Conservation (phyloP, 2,113 vertebrate genomes). For the Cricetomys ansorgei region DNA sequence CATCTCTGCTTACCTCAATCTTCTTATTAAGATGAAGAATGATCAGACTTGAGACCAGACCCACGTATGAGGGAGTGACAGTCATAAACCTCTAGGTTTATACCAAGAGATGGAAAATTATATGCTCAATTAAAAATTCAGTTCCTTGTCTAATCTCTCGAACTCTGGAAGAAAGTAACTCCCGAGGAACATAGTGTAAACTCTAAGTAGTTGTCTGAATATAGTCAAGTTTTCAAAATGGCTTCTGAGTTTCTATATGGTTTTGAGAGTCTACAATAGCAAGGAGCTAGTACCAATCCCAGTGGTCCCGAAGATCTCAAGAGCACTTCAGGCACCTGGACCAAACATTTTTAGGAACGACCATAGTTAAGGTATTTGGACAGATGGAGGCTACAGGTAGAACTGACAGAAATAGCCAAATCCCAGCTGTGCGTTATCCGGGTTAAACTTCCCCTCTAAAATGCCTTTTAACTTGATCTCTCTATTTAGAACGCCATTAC, state of each 20-base stretch:
- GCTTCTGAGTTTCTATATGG: background rate
- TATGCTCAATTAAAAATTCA: conserved; percentile 24
- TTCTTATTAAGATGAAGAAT: conserved; percentile 61
- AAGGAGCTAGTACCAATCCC: background rate
- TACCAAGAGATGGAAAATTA: background rate
- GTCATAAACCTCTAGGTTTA: background rate
- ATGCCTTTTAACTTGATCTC: conserved; percentile 46
- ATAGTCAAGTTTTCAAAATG: background rate
- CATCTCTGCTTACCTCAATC: conserved; percentile 56
- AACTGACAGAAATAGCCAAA: background rate
- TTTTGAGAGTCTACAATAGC: background rate
- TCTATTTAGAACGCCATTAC: conserved; percentile 69
- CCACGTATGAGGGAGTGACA: background rate
- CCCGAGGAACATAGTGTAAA: background rate
- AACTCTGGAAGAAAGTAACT: background rate
- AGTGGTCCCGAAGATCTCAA: background rate
- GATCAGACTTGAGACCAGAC: conserved; percentile 43
- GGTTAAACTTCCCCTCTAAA: conserved; percentile 30
- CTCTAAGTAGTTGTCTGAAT: background rate
- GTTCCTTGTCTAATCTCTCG: background rate
- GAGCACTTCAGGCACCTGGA: background rate
- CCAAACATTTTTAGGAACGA: background rate
- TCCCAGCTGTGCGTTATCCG: background rate
- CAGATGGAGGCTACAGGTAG: background rate
- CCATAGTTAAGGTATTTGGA: background rate